Evolutionary conservation across 1,140 invertebrate genomes (phyloP).

Genomic region (Brachionus angularis): DNA sequence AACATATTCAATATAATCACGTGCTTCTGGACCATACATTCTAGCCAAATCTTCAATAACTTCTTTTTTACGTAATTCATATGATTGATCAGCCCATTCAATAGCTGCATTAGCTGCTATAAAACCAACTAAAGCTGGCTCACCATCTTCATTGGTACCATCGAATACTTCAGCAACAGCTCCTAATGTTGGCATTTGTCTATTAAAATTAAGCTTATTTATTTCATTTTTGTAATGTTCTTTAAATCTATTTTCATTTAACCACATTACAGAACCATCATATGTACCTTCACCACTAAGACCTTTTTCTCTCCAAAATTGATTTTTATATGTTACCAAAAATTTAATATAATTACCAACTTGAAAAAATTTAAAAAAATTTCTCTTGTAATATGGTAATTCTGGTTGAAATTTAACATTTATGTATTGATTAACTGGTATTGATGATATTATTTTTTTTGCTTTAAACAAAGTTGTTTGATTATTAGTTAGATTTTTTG

Average conservation of each 20-base stretch:
- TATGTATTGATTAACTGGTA: slow-evolving; percentile 47
- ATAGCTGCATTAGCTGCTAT: slow-evolving; percentile 55
- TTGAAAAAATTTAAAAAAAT: slow-evolving; percentile 54
- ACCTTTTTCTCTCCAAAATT: slow-evolving; percentile 57
- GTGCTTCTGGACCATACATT: slow-evolving; percentile 53
- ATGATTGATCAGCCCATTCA: slow-evolving; percentile 47
- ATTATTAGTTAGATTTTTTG: neutral
- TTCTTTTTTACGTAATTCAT: slow-evolving; percentile 49
- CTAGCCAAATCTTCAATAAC: slow-evolving; percentile 54
- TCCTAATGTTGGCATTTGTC: slow-evolving; percentile 51
- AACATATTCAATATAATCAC: slow-evolving; percentile 51
- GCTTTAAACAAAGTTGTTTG: neutral
- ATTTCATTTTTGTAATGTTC: too few species aligned
- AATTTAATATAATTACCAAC: slow-evolving; percentile 56
- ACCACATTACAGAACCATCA: slow-evolving; percentile 51
- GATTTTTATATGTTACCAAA: slow-evolving; percentile 56
- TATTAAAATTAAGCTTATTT: slow-evolving; percentile 37
- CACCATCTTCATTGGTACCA: slow-evolving; percentile 51
- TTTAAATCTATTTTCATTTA: neutral
- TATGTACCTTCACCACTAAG: slow-evolving; percentile 58
- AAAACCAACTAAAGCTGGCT: slow-evolving; percentile 58
- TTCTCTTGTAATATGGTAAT: slow-evolving; percentile 50
- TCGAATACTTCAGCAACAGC: slow-evolving; percentile 58
- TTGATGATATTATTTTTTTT: slow-evolving; percentile 32
- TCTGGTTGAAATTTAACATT: slow-evolving; percentile 53